These are phyloP conservation scores for Synanthedon vespiformis DNA, from an alignment of 2,888 invertebrate genomes.

Conservation along the genomic window DNA sequence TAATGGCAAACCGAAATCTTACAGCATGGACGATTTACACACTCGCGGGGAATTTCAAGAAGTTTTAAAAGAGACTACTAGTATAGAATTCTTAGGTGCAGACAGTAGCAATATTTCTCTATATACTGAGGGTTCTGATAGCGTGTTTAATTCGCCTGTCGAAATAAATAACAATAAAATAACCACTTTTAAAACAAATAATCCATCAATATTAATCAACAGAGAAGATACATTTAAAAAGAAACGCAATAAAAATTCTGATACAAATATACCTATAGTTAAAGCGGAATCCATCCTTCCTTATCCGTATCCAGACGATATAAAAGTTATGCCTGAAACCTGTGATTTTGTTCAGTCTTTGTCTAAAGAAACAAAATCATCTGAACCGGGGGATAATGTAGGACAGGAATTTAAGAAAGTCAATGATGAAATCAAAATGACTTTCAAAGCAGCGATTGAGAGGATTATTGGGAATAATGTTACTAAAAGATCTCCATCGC, in stretches of 20 bases:
- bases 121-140: constrained; percentile 47
- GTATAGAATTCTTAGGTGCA: constrained; percentile 41
- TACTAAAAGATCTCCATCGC: constrained; percentile 14
- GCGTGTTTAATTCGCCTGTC: constrained; percentile 33
- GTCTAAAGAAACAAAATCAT: constrained; percentile 5
- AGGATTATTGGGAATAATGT: constrained; percentile 37
- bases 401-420: constrained; percentile 46
- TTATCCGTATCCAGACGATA: constrained; percentile 37
- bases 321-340: constrained; percentile 14
- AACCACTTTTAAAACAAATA: not conserved
- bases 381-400: constrained; percentile 21
- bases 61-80: constrained; percentile 48
- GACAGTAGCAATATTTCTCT: constrained; percentile 38
- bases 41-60: constrained; percentile 32
- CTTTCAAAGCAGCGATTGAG: constrained; percentile 50
- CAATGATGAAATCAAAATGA: constrained; percentile 44
- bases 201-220: constrained; percentile 2
- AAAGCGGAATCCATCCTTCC: constrained; percentile 45
- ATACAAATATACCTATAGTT: constrained; percentile 26
- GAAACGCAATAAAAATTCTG: constrained; percentile 1
- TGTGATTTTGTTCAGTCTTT: constrained; percentile 15
- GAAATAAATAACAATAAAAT: constrained; percentile 29
- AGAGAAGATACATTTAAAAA: not conserved
- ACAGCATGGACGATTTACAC: constrained; percentile 52
- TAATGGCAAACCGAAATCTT: constrained; percentile 57